These are phyloP conservation scores for Lymantria monacha DNA, from an alignment of 2,888 invertebrate genomes.

Conservation along the genomic window DNA sequence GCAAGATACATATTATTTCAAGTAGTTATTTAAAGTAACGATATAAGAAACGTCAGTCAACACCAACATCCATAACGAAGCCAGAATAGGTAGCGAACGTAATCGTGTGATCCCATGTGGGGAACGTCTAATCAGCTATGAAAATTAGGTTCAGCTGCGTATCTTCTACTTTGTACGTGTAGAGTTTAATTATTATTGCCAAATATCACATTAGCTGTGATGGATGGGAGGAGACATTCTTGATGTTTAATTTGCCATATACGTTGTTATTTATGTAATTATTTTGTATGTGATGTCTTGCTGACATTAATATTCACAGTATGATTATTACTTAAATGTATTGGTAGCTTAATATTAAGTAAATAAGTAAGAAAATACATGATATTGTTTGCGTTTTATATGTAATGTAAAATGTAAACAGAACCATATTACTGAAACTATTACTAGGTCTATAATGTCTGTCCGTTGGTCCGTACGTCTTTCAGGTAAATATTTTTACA, in stretches of 20 bases:
- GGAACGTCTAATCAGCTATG: conserved; percentile 80
- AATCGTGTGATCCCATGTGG: conserved; percentile 71
- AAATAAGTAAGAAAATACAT: no score
- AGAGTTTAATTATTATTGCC: conserved; percentile 80
- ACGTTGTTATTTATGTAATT: conserved; percentile 24
- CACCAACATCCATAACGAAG: neutral
- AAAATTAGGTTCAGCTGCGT: conserved; percentile 78
- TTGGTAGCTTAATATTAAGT: no score
- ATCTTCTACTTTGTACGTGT: conserved; percentile 76
- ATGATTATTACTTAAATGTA: neutral
- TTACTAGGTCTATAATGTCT: no score
- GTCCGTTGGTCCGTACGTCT: no score
- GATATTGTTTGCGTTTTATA: no score
- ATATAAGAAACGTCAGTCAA: neutral
- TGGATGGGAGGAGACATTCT: conserved; percentile 56
- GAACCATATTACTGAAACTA: no score
- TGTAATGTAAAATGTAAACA: no score
- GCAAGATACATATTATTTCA: no score
- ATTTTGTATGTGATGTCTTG: conserved; percentile 7
- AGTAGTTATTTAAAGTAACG: neutral
- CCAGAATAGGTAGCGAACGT: conserved; percentile 17
- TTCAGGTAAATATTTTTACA: no score
- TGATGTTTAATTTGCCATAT: conserved; percentile 61
- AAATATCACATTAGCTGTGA: conserved; percentile 61
- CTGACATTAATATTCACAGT: neutral